Base-by-base conservation (phyloP, 2,888 invertebrate species). In the Calliopum simillimum region DNA sequence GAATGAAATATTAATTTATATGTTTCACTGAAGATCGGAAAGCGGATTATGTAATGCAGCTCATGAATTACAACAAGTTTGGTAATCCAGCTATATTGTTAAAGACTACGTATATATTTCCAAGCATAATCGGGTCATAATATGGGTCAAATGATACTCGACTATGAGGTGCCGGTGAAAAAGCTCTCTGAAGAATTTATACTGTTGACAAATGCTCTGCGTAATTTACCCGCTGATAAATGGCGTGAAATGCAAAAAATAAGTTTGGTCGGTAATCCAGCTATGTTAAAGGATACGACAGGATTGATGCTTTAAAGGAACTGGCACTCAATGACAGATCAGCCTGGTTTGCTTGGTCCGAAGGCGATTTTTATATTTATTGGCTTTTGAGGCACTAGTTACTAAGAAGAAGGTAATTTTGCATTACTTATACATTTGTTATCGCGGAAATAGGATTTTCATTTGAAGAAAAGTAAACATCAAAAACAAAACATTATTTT, bases 101-200 rank as follows among this genome's bases (percentile, higher is more conserved):
- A n/a, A n/a, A n/a, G 97, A 97, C 89, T 91, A 16, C 96, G 95
- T 81, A n/a, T n/a, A n/a, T n/a, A n/a, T 99, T 99, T 85, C 99
- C 99, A 4, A 90, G 99, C 14, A n/a, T n/a, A n/a, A n/a, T n/a
- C n/a, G n/a, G n/a, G n/a, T n/a, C n/a, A n/a, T n/a, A n/a, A n/a
- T n/a, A 88, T 99, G 62, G 99, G 99, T 0, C 98, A 97, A 87
- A 92, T 99, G 93, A 98, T 99, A 74, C 91, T 98, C 78, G 99
- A 99, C 82, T 99, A 99, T 86, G 98, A 99, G 85, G 90, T 94
- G 53, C 99, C 99, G 0, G 86, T 99, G 72, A 97, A 95, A 83
- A 99, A 98, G 82, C 88, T 99, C 0, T 93, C 96, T 0, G 99
- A 99, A 84, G 99, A 99, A 85, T 98, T 99, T 87, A 91, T 95